Evolutionary conservation across 2,888 invertebrate genomes (phyloP).

Genomic region (Pseudococcus jackbeardsleyi): DNA sequence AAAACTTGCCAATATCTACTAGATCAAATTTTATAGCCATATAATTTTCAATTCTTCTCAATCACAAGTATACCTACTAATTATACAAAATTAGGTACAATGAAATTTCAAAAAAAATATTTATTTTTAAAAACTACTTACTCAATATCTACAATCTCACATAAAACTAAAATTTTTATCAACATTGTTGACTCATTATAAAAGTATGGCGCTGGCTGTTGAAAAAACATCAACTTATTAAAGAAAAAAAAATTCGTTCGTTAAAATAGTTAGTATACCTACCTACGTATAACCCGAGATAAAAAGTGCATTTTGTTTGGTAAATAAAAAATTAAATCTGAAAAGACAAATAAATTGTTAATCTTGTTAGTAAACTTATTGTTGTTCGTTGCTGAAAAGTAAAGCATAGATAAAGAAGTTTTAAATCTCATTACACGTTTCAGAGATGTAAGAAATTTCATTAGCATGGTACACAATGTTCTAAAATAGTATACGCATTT

Average conservation of each 20-base stretch:
- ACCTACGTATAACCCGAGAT: neutral
- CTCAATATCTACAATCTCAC: neutral
- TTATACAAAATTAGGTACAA: no score
- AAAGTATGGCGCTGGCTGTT: neutral
- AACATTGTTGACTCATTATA: conserved; percentile 13
- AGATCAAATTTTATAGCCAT: no score
- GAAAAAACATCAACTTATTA: neutral
- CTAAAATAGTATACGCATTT: conserved; percentile 12
- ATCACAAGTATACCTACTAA: no score
- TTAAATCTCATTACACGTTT: conserved; percentile 44
- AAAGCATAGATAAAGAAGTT: conserved; percentile 41
- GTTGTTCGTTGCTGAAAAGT: conserved; percentile 25
- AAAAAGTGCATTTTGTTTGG: conserved; percentile 31
- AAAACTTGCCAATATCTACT: no score
- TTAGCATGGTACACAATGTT: conserved; percentile 11
- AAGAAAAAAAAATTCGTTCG: neutral
- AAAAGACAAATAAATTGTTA: conserved; percentile 31
- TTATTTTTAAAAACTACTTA: neutral
- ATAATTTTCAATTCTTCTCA: no score
- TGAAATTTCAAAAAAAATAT: neutral
- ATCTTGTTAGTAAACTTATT: conserved; percentile 39
- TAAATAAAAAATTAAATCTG: conserved; percentile 37
- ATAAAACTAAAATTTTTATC: neutral
- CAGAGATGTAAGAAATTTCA: conserved; percentile 37
- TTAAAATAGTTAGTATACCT: neutral